Evolutionary conservation across 2,888 invertebrate species (phyloP), one percentile per base, ranked within the genome.

Genomic region (Salpingus planirostris): DNA sequence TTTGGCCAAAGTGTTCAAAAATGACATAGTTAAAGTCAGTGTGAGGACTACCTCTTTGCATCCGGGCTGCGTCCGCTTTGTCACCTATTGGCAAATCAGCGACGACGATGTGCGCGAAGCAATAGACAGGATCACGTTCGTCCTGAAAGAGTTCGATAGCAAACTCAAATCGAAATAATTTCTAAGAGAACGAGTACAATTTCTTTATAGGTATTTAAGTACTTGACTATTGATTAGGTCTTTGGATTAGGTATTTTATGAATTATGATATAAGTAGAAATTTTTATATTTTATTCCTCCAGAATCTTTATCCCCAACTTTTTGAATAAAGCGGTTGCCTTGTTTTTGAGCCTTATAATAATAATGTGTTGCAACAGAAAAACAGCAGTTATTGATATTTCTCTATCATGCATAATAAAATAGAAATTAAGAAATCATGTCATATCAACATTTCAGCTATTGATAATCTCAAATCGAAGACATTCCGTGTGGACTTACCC

Each of bases 101-200:
- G 78, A 81, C 46, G 72, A 76, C 42, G 76, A 80, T 46, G 67
- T 84, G 6, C 68, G 74, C 52, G 68, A 76, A 39, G 78, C 80
- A 33, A 78, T 85, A 48, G 73, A 74, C 56, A 89, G 89, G 64
- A 67, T 88, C 32, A 68, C 65, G 1, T 74, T 74, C 42, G 81
- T 87, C n/a, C 76, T 87, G 38, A 70, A 66, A 40, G 78, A 82
- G 57, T 64, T 78, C 29, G 56, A 58, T 11, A 43, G 44, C 4
- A 43, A 46, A 25, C 46, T 49, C 15, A 49, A 42, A 25, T 21
- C 29, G 13, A 13, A 3, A 18, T 18, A 8, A 18, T 6, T 6
- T 18, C 18, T 8, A 18, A 8, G 12, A n/a, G 24, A 5, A 26
- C 13, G 5, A 11, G 3, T 11, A 13, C 3, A 26, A 26, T 26